Percentiles rank a stretch among this genome's conserved stretches.
Evolutionary conservation across 2,888 invertebrate genomes (phyloP).

Genomic region (Drosophila maculinotata): DNA sequence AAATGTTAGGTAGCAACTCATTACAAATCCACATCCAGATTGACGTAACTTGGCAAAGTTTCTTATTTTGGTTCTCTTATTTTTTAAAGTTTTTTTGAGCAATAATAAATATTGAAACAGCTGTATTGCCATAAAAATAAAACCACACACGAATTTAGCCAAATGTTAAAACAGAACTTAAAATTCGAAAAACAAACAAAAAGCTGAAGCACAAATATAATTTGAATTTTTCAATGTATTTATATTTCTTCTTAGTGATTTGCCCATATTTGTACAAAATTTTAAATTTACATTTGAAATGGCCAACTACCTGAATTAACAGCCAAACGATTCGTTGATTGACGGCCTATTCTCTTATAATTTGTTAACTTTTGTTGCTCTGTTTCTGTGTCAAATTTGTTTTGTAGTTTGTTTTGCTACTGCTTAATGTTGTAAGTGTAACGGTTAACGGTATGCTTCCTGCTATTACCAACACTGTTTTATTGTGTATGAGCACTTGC

Average conservation of each 20-base stretch:
- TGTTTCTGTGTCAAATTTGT: constrained; percentile 4
- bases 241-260: neutral
- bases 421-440: constrained; percentile 6
- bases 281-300: neutral
- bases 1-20: constrained; percentile 14
- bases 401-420: constrained; percentile 33
- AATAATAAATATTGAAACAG: constrained; percentile 29
- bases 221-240: constrained; percentile 12
- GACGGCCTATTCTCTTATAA: constrained; percentile 10
- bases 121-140: constrained; percentile 37
- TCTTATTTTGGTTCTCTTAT: too few relatives aligned
- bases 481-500: constrained; percentile 26
- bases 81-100: neutral
- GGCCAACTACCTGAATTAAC: constrained; percentile 20
- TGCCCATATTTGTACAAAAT: constrained; percentile 3
- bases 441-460: constrained; percentile 23
- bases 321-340: constrained; percentile 9
- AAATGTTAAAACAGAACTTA: constrained; percentile 20
- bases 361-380: neutral
- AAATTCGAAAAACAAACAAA: neutral
- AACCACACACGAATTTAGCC: constrained; percentile 13
- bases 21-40: constrained; percentile 28
- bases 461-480: constrained; percentile 41
- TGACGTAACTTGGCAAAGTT: constrained; percentile 18
- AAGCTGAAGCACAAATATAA: constrained; percentile 6